Evolutionary conservation across 2,113 vertebrate genomes (phyloP).

Genomic region (Erythrolamprus reginae): DNA sequence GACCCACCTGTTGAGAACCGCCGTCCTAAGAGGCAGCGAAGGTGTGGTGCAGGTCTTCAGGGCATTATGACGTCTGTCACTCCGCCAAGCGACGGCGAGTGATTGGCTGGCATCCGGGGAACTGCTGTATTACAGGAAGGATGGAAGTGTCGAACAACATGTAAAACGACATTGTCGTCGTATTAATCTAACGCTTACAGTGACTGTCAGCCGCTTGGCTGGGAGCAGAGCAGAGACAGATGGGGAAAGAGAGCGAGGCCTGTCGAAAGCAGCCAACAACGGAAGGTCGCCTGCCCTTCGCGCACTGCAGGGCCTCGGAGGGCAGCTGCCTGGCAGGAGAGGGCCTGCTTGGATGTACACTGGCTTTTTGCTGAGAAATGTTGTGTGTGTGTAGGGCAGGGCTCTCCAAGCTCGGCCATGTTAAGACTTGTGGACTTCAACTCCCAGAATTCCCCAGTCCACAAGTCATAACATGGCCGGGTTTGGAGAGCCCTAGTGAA

Average conservation of each 20-base stretch:
- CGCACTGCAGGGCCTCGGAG: neutral
- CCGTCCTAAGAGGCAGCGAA: neutral
- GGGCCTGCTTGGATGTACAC: too few relatives aligned
- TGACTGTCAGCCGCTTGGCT: neutral
- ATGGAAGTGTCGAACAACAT: conserved; percentile 3
- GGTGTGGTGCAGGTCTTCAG: neutral
- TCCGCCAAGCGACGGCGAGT: neutral
- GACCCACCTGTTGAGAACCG: too few relatives aligned
- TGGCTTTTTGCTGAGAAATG: neutral
- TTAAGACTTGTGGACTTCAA: too few relatives aligned
- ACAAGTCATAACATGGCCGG: too few relatives aligned
- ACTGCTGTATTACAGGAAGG: neutral
- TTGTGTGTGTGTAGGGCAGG: too few relatives aligned
- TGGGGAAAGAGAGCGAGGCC: neutral
- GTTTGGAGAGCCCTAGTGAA: too few relatives aligned
- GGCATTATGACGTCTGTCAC: neutral
- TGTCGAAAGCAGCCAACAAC: neutral
- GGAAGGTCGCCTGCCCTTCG: neutral
- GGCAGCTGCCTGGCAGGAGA: neutral
- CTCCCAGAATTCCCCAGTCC: too few relatives aligned
- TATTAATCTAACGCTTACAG: conserved; percentile 15
- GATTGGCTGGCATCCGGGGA: conserved; percentile 4
- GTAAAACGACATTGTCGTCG: conserved; percentile 8
- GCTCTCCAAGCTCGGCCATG: too few relatives aligned
- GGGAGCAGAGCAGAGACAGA: neutral